Conservation (phyloP, 2,113 vertebrate genomes). For the mouse (Mus musculus) region GRCm39 chr8:90243001-90243500, state of each 20-base stretch:
- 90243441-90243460: not conserved
- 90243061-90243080: slow-evolving; percentile 99
- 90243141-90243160: slow-evolving; percentile 85
- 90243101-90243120: slow-evolving; percentile 94
- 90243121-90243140: slow-evolving; percentile 91
- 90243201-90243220: slow-evolving; percentile 90
- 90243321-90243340: not conserved
- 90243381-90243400: not conserved
- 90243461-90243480: not conserved
- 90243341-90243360: not conserved
- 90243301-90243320: not conserved
- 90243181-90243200: slow-evolving; percentile 95
- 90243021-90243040: slow-evolving; percentile 99
- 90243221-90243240: slow-evolving; percentile 91
- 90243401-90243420: not conserved
- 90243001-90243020: slow-evolving; percentile 99
- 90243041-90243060: slow-evolving; percentile 99
- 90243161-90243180: slow-evolving; percentile 95
- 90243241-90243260: slow-evolving; percentile 83
- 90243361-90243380: not conserved
- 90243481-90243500: not conserved
- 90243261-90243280: slow-evolving; percentile 86
- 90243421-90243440: not conserved
- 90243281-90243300: slow-evolving; percentile 49
- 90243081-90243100: slow-evolving; percentile 94